phyloP scores from a whole-genome alignment of 2,888 invertebrate genomes.

The Drosophila quasianomalipes region DNA sequence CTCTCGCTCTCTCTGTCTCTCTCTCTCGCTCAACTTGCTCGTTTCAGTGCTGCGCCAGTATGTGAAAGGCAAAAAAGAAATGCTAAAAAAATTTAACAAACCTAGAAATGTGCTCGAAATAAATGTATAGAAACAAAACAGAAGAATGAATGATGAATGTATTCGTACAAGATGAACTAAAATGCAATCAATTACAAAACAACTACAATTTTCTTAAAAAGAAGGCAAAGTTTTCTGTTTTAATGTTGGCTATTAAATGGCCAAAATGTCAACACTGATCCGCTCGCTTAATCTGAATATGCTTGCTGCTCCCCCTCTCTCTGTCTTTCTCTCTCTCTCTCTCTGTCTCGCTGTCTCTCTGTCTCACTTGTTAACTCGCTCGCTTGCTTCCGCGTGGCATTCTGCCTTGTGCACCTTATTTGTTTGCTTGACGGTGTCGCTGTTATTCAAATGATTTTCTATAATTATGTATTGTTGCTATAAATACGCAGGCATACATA shows the following conservation, averaged over 20 bases:
- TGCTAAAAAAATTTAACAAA: background rate
- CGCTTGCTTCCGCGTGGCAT: constrained; percentile 71
- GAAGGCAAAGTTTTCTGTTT: background rate
- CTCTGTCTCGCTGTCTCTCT: background rate
- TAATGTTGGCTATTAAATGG: background rate
- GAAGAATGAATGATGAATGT: background rate
- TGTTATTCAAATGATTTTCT: constrained; percentile 58
- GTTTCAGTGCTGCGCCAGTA: background rate
- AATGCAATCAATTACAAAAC: background rate
- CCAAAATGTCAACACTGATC: constrained; percentile 12
- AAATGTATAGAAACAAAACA: background rate
- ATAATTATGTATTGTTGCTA: constrained; percentile 75
- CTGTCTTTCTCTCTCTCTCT: constrained; percentile 1
- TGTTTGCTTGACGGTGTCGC: constrained; percentile 50
- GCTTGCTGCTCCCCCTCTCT: background rate
- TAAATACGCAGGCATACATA: constrained; percentile 57
- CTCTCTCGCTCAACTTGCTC: background rate
- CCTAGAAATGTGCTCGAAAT: background rate
- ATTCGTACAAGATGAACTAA: background rate
- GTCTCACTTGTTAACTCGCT: constrained; percentile 24
- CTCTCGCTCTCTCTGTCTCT: constrained; percentile 19
- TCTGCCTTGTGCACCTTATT: constrained; percentile 64
- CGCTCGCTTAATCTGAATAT: constrained; percentile 4
- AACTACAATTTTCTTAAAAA: background rate
- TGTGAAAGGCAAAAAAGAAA: background rate